Percentiles rank a stretch among this genome's conserved stretches.
phyloP scores from a whole-genome alignment of 2,797 vertebrate species.

The Falco peregrinus region DNA sequence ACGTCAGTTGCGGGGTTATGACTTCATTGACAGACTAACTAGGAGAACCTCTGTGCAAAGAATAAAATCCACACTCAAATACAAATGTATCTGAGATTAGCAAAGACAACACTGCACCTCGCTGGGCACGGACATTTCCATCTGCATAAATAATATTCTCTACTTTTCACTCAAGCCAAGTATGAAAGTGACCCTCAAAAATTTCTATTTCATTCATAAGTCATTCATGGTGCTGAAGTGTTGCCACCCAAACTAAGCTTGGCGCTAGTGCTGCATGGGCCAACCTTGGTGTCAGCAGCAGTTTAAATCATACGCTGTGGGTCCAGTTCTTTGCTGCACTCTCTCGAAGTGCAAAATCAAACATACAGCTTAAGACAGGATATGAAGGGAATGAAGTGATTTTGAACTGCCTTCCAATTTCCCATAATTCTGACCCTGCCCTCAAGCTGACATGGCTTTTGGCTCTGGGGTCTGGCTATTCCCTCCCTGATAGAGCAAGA shows the following conservation, averaged over 20 bases:
- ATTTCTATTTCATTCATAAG: neutral
- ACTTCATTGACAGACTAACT: neutral
- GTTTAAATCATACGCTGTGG: neutral
- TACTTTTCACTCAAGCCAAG: neutral
- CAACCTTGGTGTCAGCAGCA: constrained; percentile 3
- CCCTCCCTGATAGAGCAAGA: neutral
- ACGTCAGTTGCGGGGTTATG: constrained; percentile 12
- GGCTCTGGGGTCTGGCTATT: neutral
- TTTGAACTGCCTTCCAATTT: neutral
- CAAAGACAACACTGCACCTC: constrained; percentile 44
- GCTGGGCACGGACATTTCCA: neutral
- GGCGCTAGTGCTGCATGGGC: neutral
- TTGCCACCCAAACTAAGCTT: constrained; percentile 7
- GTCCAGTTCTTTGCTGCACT: neutral
- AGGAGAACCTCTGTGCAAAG: neutral
- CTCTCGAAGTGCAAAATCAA: constrained; percentile 7
- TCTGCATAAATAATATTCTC: constrained; percentile 26
- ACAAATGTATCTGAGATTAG: constrained; percentile 29
- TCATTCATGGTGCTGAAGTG: neutral
- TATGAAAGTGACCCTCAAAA: constrained; percentile 24
- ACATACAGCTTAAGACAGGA: neutral
- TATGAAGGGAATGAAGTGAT: constrained; percentile 24
- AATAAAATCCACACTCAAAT: constrained; percentile 19
- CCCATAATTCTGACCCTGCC: neutral
- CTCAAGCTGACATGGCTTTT: neutral